phyloP scores from a whole-genome alignment of 2,113 vertebrate genomes.

The Lontra canadensis region DNA sequence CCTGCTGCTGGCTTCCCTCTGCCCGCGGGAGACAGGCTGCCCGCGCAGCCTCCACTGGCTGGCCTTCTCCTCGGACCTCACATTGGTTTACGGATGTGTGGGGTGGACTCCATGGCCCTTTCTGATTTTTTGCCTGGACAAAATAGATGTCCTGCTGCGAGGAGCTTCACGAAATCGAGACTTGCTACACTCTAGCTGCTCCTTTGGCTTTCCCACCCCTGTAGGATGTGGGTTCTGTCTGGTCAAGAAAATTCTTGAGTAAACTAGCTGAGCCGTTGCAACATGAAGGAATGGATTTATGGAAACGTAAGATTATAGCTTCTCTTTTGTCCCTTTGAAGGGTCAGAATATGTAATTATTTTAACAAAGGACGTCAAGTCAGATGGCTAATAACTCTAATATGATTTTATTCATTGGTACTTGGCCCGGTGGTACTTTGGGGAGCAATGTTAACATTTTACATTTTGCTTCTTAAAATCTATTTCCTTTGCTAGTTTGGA shows the following conservation, averaged over 20 bases:
- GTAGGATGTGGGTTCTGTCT: not conserved
- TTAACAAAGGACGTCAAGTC: not conserved
- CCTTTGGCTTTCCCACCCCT: not conserved
- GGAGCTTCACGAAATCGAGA: not conserved
- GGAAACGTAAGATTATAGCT: not conserved
- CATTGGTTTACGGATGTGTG: not conserved
- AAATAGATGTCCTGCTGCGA: not conserved
- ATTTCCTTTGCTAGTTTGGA: not conserved
- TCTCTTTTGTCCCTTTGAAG: not conserved
- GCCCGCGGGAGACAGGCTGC: rapidly evolving
- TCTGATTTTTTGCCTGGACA: not conserved
- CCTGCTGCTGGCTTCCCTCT: not conserved
- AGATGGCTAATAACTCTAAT: not conserved
- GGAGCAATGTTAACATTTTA: not conserved
- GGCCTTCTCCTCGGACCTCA: not conserved
- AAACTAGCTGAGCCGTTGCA: conserved; percentile 51
- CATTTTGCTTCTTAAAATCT: not conserved
- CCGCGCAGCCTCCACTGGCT: not conserved
- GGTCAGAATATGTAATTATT: not conserved
- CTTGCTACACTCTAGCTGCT: not conserved
- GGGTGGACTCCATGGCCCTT: not conserved
- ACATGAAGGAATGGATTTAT: conserved; percentile 34
- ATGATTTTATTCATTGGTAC: not conserved
- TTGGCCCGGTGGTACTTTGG: not conserved
- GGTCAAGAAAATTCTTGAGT: not conserved